Percentiles rank a stretch among this genome's conserved stretches.
Conservation (phyloP, 2,113 vertebrate genomes). For the Halichoeres trimaculatus region DNA sequence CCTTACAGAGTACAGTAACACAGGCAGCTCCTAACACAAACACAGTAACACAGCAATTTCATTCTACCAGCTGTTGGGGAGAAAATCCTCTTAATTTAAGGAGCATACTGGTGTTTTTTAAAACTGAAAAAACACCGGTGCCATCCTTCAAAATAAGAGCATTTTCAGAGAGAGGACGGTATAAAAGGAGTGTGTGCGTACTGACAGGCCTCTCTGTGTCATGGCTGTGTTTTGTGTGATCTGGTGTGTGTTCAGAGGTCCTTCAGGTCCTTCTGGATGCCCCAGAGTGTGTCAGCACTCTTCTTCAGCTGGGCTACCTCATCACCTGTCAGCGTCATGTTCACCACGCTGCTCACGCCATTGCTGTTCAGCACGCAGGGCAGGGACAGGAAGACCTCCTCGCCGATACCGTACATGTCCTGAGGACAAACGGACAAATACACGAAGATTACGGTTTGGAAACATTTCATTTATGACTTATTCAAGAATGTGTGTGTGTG, state of each 20-base stretch:
- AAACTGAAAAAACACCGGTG: conserved; percentile 21
- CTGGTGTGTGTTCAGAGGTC: conserved; percentile 81
- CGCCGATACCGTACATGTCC: conserved; percentile 92
- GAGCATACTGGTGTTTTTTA: conserved; percentile 10
- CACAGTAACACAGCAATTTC: conserved; percentile 32
- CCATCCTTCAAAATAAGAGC: conserved; percentile 29
- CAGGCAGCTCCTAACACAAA: conserved; percentile 23
- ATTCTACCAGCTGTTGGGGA: neutral
- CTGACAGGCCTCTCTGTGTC: conserved; percentile 14
- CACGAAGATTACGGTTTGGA: neutral
- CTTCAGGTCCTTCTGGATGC: conserved; percentile 94
- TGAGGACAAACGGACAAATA: conserved; percentile 53
- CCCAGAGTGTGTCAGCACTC: conserved; percentile 93
- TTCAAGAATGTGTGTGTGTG: neutral
- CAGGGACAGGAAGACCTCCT: conserved; percentile 96
- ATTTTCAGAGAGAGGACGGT: neutral
- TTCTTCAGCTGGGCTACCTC: conserved; percentile 92
- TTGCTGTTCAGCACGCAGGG: conserved; percentile 88
- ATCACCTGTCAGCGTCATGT: conserved; percentile 91
- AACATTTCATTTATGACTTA: too few species aligned
- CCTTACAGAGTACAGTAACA: conserved; percentile 4
- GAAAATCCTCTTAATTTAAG: conserved; percentile 4
- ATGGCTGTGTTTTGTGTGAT: neutral
- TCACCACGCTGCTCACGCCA: conserved; percentile 91
- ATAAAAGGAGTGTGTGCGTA: conserved; percentile 13